These are phyloP conservation scores for Mermis nigrescens DNA, from an alignment of 2,888 invertebrate species.

Conservation along the genomic window DNA sequence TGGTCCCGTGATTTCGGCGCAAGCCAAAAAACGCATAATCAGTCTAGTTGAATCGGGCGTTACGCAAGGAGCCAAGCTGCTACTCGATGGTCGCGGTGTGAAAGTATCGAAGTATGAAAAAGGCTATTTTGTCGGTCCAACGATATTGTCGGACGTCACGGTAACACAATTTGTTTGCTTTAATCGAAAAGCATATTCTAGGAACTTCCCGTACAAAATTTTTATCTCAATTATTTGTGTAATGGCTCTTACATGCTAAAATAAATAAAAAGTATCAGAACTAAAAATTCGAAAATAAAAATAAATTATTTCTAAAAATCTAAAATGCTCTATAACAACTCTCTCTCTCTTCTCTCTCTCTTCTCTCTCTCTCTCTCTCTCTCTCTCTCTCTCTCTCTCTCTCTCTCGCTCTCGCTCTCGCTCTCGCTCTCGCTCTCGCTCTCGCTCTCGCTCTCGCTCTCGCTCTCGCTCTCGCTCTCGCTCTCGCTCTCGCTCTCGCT, in stretches of 20 bases:
- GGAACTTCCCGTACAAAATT: too few species aligned
- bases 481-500: not conserved
- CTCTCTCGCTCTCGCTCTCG: not conserved
- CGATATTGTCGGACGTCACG: constrained; percentile 65
- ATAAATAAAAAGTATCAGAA: too few species aligned
- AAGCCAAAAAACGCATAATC: constrained; percentile 60
- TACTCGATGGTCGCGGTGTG: constrained; percentile 66
- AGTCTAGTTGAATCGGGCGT: constrained; percentile 50
- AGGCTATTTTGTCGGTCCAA: constrained; percentile 95
- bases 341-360: too few species aligned
- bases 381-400: not conserved
- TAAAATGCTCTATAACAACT: too few species aligned
- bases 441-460: not conserved
- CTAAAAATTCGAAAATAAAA: too few species aligned
- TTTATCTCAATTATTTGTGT: too few species aligned
- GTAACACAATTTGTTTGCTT: too few species aligned
- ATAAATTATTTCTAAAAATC: too few species aligned
- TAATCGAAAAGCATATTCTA: too few species aligned
- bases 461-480: not conserved
- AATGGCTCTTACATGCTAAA: too few species aligned
- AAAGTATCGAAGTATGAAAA: constrained; percentile 68
- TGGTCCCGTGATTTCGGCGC: constrained; percentile 74
- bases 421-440: not conserved
- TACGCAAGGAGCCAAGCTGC: constrained; percentile 65
- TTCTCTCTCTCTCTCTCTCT: constrained; percentile 3